Evolutionary conservation across 2,888 invertebrate genomes (phyloP), one percentile per base, ranked within the genome.

Genomic region (Polydrusus cervinus): DNA sequence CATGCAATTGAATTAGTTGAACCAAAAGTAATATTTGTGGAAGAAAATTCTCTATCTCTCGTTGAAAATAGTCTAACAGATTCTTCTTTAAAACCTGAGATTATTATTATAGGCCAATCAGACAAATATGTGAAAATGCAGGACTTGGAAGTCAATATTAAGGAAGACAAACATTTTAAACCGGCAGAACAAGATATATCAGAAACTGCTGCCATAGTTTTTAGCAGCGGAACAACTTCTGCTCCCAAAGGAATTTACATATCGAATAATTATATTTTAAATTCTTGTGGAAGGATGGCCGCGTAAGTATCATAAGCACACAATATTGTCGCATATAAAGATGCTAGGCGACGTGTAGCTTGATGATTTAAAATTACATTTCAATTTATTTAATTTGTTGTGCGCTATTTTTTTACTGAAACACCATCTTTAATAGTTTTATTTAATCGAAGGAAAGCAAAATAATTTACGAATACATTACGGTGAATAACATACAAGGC

Each of bases 211-310:
- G 38, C 81, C 1, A 81, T 85, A 61, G 76, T 80, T 38, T 85
- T 83, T 66, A 83, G 82, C 30, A 85, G 84, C 74, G 85, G 84
- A 0, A 82, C 81, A 7, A 83, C 82, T 11, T 83, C 83, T 13
- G 62, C 79, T 16, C 81, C 82, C 7, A 83, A 84, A 77, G 82
- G 80, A 68, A 78, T 83, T 18, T 81, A 81, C 67, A 20, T 80
- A n/a, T 79, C 80, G 3, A 72, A 78, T 34, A 40, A 8, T 10
- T 75, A 60, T 34, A 34, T 69, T 20, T 14, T 66, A 16, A 51
- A 70, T 43, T 30, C 72, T 72, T 51, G 53, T 45, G 34, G 38
- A 7, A n/a, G 72, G n/a, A 1, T 65, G 38, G 13, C 38, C 20
- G 11, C n/a, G 51, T 53, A 16, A 34, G 60, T 64, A 30, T 47